phyloP scores from a whole-genome alignment of 2,888 invertebrate genomes.

The Trachelus tabidus region DNA sequence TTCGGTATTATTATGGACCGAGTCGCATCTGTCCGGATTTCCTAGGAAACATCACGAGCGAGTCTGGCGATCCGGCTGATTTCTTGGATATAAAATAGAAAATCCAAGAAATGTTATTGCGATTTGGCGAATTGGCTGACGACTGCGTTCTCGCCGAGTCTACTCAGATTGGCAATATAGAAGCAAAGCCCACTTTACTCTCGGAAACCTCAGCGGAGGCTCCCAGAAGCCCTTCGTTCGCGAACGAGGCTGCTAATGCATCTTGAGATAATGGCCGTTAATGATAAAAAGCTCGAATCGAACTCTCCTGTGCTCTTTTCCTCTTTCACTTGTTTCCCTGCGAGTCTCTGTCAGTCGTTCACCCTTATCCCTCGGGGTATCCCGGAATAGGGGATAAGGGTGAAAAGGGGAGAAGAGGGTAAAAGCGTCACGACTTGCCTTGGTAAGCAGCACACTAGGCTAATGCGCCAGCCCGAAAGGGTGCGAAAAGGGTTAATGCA shows the following conservation, averaged over 20 bases:
- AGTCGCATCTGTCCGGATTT: slow-evolving; percentile 59
- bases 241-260: background rate
- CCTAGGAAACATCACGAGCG: slow-evolving; percentile 14
- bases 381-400: background rate
- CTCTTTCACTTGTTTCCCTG: background rate
- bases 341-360: background rate
- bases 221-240: background rate
- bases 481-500: background rate
- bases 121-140: background rate
- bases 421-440: background rate
- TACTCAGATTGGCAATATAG: background rate
- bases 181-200: background rate
- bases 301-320: background rate
- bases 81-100: background rate
- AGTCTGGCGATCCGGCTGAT: background rate
- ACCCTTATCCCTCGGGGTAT: background rate
- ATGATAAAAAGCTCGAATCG: slow-evolving; percentile 3
- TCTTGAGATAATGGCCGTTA: slow-evolving; percentile 5
- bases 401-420: no score
- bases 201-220: no score
- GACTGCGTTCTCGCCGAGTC: background rate
- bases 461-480: background rate
- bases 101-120: background rate
- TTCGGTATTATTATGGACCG: slow-evolving; percentile 55
- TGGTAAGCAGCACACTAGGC: background rate